Conservation (phyloP, 1,140 invertebrate genomes). For the Harlomillsia oculata region DNA sequence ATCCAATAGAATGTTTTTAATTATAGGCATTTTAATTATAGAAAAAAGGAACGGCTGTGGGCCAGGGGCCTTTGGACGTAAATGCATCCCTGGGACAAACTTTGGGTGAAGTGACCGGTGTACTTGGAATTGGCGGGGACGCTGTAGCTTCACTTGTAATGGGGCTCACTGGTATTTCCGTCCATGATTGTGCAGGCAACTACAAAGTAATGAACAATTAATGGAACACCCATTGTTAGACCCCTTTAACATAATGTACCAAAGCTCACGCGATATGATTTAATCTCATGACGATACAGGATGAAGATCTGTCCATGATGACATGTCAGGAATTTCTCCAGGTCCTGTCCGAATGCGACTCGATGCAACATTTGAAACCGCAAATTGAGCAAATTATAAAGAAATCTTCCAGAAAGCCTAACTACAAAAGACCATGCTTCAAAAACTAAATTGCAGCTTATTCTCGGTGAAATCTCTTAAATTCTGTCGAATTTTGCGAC, state of each 20-base stretch:
- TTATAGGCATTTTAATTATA: no score
- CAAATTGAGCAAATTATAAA: constrained; percentile 13
- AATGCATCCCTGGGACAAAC: constrained; percentile 5
- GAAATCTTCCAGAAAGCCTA: constrained; percentile 10
- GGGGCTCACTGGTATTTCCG: constrained; percentile 19
- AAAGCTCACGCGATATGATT: background rate
- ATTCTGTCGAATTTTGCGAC: no score
- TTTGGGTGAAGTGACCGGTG: background rate
- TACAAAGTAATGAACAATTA: constrained; percentile 9
- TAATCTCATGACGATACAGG: background rate
- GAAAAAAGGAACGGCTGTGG: background rate
- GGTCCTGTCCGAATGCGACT: constrained; percentile 15
- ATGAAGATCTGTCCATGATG: constrained; percentile 9
- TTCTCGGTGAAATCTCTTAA: no score
- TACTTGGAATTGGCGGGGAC: constrained; percentile 9
- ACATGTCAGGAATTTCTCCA: constrained; percentile 21
- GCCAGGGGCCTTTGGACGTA: constrained; percentile 3
- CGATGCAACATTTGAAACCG: constrained; percentile 10
- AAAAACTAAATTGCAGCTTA: background rate
- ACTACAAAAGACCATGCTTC: constrained; percentile 20
- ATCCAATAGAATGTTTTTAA: no score
- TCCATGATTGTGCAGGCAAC: constrained; percentile 11
- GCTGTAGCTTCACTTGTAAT: background rate
- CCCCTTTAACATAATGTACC: background rate
- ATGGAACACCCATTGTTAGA: background rate